phyloP scores from a whole-genome alignment of 2,113 vertebrate species.

The Entosphenus tridentatus region DNA sequence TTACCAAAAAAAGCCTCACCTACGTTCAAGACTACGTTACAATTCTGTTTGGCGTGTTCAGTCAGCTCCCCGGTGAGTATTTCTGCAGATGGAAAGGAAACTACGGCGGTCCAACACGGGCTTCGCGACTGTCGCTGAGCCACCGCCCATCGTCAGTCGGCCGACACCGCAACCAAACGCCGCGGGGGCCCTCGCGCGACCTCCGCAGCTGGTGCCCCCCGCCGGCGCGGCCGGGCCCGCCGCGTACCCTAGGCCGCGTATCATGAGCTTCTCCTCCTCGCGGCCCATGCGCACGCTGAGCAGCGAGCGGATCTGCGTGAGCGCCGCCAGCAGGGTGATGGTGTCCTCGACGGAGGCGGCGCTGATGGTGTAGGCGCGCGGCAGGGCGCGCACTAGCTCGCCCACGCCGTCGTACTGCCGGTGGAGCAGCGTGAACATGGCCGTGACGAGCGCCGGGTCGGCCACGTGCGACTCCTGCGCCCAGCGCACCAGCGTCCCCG shows the following conservation, averaged over 20 bases:
- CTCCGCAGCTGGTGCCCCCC: no score
- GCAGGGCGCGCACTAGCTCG: conserved; percentile 56
- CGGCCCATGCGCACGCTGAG: conserved; percentile 82
- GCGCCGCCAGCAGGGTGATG: conserved; percentile 62
- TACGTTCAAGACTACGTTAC: no score
- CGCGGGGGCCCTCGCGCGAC: no score
- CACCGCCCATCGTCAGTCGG: no score
- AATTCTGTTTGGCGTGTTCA: no score
- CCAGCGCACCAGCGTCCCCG: conserved; percentile 87
- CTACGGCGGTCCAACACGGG: no score
- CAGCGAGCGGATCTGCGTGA: conserved; percentile 75
- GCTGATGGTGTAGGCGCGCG: conserved; percentile 87
- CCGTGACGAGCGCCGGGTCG: conserved; percentile 68
- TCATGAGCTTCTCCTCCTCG: conserved; percentile 96
- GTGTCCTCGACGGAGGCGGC: conserved; percentile 77
- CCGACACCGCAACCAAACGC: no score
- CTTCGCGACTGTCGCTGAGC: no score
- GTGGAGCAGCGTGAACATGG: conserved; percentile 79
- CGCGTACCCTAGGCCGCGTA: conserved; percentile 59
- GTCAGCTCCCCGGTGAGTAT: no score
- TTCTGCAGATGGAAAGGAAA: no score
- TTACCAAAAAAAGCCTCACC: no score
- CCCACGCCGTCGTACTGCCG: conserved; percentile 82
- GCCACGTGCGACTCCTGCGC: conserved; percentile 83
- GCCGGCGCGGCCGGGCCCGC: no score